Evolutionary conservation across 2,113 vertebrate species (phyloP).

Genomic region (Misgurnus mizolepis): DNA sequence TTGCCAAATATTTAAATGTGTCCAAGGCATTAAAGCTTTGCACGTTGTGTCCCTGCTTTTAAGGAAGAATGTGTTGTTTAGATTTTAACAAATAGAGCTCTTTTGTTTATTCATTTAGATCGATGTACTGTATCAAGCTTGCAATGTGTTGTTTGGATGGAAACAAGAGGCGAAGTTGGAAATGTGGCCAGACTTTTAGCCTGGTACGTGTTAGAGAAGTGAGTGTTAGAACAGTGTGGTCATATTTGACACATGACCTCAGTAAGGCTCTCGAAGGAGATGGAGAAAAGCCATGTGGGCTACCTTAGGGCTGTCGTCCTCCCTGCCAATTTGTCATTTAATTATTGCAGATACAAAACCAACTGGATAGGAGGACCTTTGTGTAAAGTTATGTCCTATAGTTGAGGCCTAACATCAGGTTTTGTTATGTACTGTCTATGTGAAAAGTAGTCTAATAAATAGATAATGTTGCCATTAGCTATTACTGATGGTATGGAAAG

Average conservation of each 20-base stretch:
- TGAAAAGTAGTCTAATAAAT: neutral
- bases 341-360: neutral
- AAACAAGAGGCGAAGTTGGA: slow-evolving; percentile 10
- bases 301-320: neutral
- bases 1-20: neutral
- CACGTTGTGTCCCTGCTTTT: no score
- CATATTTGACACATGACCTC: slow-evolving; percentile 42
- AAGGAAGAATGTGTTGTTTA: no score
- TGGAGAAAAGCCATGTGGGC: neutral
- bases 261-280: no score
- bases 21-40: no score
- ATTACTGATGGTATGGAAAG: neutral
- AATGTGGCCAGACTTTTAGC: neutral
- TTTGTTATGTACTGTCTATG: neutral
- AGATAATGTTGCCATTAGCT: neutral
- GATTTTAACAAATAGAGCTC: no score
- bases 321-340: neutral
- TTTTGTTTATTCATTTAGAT: no score
- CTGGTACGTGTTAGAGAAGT: slow-evolving; percentile 30
- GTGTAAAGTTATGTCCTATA: neutral
- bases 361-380: neutral
- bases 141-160: neutral
- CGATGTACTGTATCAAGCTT: neutral
- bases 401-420: neutral
- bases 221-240: slow-evolving; percentile 23